Percentiles rank a stretch among this genome's conserved stretches.
phyloP scores from a whole-genome alignment of 2,113 vertebrate genomes.

The Strix aluco region DNA sequence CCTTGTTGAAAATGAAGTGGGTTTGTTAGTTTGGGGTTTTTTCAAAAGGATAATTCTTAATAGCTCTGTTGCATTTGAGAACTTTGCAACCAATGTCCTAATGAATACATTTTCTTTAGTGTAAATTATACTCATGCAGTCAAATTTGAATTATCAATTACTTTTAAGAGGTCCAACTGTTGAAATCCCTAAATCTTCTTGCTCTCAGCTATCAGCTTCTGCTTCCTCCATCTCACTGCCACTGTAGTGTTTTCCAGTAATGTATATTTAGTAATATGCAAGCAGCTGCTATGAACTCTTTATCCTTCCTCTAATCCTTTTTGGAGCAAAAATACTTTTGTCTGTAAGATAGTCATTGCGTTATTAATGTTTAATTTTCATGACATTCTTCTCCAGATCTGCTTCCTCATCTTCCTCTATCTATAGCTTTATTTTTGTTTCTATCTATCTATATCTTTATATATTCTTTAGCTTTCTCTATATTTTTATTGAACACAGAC shows the following conservation, averaged over 20 bases:
- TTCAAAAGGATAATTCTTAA: neutral
- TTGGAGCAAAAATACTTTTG: neutral
- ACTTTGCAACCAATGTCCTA: neutral
- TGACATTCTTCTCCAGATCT: neutral
- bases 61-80: neutral
- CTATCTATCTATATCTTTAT: neutral
- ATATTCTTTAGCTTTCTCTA: neutral
- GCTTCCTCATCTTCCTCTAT: neutral
- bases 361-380: slow-evolving; percentile 18
- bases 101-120: neutral
- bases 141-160: neutral
- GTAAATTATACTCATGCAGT: neutral
- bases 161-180: neutral
- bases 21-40: neutral
- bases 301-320: neutral
- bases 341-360: neutral
- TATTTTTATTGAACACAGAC: neutral
- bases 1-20: neutral
- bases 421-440: neutral
- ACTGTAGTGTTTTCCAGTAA: neutral
- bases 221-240: neutral
- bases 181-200: neutral
- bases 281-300: neutral
- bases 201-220: neutral
- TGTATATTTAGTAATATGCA: neutral